Conservation (phyloP, 2,888 invertebrate species). For the Idaea straminata region DNA sequence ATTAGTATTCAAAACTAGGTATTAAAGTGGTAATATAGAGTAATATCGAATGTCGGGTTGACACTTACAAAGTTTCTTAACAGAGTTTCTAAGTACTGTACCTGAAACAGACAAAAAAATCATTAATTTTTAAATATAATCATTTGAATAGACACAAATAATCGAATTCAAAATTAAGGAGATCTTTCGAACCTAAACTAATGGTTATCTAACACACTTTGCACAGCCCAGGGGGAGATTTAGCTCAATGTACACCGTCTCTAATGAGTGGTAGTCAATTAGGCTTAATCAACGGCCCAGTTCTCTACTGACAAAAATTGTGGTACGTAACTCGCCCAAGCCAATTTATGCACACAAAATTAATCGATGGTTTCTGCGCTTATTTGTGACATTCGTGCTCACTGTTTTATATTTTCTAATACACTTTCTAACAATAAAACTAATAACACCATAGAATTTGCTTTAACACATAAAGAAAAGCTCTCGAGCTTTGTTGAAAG, state of each 20-base stretch:
- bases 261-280: too few species aligned
- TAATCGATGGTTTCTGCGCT: too few species aligned
- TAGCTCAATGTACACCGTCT: too few species aligned
- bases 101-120: slow-evolving; percentile 49
- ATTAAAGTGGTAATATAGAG: slow-evolving; percentile 29
- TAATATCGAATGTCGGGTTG: slow-evolving; percentile 18
- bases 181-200: too few species aligned
- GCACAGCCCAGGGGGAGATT: too few species aligned
- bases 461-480: background rate
- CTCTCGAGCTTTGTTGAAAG: background rate
- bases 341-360: too few species aligned
- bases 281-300: too few species aligned
- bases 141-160: too few species aligned
- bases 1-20: slow-evolving; percentile 38
- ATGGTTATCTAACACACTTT: too few species aligned
- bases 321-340: too few species aligned
- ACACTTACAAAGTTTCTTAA: slow-evolving; percentile 37
- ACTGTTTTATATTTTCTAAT: background rate
- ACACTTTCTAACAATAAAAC: background rate
- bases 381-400: background rate
- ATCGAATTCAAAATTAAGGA: too few species aligned
- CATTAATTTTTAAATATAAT: slow-evolving; percentile 18
- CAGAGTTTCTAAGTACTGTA: slow-evolving; percentile 39
- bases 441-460: background rate
- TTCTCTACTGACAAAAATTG: too few species aligned